These are phyloP conservation scores for Mico argentatus DNA, from an alignment of 2,797 vertebrate genomes.

Conservation along the genomic window DNA sequence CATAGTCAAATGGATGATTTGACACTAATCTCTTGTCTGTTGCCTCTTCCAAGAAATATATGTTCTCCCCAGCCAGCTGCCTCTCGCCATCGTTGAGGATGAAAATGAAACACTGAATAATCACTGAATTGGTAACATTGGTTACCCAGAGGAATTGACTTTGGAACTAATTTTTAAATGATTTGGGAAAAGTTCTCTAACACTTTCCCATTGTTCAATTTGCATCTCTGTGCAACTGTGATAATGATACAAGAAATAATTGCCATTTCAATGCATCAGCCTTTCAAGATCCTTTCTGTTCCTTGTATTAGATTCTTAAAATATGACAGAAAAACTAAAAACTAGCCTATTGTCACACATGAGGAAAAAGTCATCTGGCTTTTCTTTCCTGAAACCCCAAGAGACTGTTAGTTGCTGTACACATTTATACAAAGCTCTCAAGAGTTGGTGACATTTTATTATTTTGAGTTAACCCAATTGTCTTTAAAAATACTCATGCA, in stretches of 20 bases:
- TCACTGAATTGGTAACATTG: background rate
- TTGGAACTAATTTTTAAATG: slow-evolving; percentile 4
- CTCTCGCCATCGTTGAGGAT: background rate
- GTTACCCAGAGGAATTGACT: background rate
- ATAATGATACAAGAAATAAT: background rate
- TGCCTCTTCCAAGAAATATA: background rate
- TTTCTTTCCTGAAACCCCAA: background rate
- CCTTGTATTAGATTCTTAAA: background rate
- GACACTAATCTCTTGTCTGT: background rate
- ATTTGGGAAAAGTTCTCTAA: background rate
- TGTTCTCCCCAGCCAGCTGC: background rate
- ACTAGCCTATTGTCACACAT: background rate
- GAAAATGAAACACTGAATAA: background rate
- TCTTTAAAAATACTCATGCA: background rate
- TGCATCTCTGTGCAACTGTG: background rate
- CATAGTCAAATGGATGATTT: background rate
- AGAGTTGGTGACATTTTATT: background rate
- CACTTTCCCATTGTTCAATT: background rate
- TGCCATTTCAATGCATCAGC: background rate
- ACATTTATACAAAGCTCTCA: background rate
- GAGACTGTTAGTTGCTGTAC: background rate
- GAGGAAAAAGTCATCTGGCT: background rate
- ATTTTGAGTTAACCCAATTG: background rate
- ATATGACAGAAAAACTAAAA: background rate
- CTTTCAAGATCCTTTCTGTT: background rate